These are phyloP conservation scores for Eudemis profundana DNA, from an alignment of 2,888 invertebrate species.

Conservation along the genomic window DNA sequence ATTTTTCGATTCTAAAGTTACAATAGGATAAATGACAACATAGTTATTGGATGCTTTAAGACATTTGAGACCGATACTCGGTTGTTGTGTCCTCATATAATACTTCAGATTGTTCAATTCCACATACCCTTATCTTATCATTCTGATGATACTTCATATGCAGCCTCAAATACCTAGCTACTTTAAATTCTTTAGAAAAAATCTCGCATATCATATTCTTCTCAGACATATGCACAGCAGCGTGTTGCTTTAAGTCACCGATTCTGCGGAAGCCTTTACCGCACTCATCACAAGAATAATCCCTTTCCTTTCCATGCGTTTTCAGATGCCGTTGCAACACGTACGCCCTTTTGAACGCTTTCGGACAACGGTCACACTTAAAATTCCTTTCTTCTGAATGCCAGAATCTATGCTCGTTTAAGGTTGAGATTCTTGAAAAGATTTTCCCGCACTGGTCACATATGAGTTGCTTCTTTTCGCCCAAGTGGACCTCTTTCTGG, in stretches of 20 bases:
- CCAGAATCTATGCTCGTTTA: constrained; percentile 12
- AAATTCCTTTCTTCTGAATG: constrained; percentile 19
- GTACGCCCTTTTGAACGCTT: constrained; percentile 26
- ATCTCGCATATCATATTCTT: constrained; percentile 57
- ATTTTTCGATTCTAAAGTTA: too few relatives aligned
- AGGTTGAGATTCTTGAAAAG: neutral
- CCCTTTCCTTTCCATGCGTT: constrained; percentile 34
- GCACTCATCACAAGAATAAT: constrained; percentile 53
- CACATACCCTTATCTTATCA: constrained; percentile 57
- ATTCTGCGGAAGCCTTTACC: constrained; percentile 52
- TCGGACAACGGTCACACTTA: constrained; percentile 26
- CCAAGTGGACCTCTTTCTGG: constrained; percentile 31
- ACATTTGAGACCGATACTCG: too few relatives aligned
- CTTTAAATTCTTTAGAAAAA: constrained; percentile 61
- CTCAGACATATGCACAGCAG: constrained; percentile 50
- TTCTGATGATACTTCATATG: constrained; percentile 58
- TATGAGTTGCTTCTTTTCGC: constrained; percentile 1
- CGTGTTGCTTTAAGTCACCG: constrained; percentile 51
- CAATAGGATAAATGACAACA: too few relatives aligned
- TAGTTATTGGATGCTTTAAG: too few relatives aligned
- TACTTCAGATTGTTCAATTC: constrained; percentile 58
- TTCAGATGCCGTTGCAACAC: constrained; percentile 19
- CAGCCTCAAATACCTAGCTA: constrained; percentile 52
- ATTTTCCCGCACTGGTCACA: constrained; percentile 17
- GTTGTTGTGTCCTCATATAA: constrained; percentile 58